These are phyloP conservation scores for Oxytorus armatus DNA, from an alignment of 2,888 invertebrate genomes.

Conservation along the genomic window DNA sequence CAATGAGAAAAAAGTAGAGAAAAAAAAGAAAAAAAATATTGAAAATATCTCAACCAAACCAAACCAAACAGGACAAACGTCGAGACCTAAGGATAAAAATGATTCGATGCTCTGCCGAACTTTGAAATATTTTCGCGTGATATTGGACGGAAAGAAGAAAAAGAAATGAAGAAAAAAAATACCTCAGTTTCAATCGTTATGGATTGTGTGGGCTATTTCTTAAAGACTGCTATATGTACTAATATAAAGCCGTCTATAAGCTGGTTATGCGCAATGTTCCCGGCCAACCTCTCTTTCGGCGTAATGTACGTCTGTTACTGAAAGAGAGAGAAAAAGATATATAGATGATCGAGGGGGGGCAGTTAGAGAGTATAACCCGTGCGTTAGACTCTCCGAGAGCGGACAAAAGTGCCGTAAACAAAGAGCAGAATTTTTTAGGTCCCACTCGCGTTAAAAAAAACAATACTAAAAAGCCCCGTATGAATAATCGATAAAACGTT, in stretches of 20 bases:
- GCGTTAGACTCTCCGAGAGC: conserved; percentile 25
- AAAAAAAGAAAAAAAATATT: neutral
- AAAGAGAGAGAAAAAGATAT: no score
- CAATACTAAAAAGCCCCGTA: conserved; percentile 2
- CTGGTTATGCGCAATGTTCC: conserved; percentile 60
- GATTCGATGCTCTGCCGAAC: conserved; percentile 4
- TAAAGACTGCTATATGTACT: conserved; percentile 45
- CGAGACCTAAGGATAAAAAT: neutral
- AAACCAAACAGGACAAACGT: neutral
- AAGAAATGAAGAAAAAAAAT: no score
- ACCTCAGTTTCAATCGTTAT: conserved; percentile 21
- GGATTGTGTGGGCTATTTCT: conserved; percentile 18
- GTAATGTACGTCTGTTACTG: conserved; percentile 50
- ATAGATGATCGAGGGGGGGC: conserved; percentile 13
- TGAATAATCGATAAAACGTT: conserved; percentile 8
- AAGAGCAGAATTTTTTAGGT: conserved; percentile 22
- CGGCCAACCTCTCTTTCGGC: conserved; percentile 62
- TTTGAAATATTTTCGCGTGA: neutral
- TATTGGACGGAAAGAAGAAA: conserved; percentile 5
- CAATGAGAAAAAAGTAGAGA: neutral
- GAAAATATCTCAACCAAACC: neutral
- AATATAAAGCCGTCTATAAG: conserved; percentile 34
- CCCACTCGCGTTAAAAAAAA: neutral
- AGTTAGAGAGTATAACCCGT: conserved; percentile 33
- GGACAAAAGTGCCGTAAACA: conserved; percentile 57